These are phyloP conservation scores for Portunus trituberculatus DNA, from an alignment of 1,140 invertebrate genomes.

Conservation along the genomic window DNA sequence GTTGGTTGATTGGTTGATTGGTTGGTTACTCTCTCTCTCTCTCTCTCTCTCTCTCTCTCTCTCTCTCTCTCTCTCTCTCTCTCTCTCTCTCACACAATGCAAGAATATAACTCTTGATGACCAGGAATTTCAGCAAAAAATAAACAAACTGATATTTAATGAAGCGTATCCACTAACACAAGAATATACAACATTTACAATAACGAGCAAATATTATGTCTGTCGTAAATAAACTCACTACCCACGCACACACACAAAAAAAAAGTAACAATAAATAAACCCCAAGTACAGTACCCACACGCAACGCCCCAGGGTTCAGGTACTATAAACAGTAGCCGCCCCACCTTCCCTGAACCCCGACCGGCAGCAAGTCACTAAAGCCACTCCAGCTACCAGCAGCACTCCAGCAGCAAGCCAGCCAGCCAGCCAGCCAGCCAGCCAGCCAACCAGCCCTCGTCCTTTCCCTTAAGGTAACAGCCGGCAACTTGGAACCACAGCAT, in stretches of 20 bases:
- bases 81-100: background rate
- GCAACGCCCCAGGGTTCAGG: background rate
- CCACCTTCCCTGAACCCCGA: background rate
- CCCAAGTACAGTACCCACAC: background rate
- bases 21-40: too few species aligned
- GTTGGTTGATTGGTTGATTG: too few species aligned
- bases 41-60: too few species aligned
- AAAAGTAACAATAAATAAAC: too few species aligned
- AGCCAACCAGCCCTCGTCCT: background rate
- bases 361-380: background rate
- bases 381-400: too few species aligned
- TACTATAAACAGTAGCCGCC: background rate
- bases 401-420: background rate
- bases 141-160: background rate
- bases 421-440: background rate
- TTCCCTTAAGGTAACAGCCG: background rate
- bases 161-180: background rate
- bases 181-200: background rate
- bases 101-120: background rate
- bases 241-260: too few species aligned
- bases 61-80: conserved; percentile 1
- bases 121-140: too few species aligned
- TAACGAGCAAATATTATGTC: background rate
- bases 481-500: background rate
- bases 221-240: background rate